phyloP scores from a whole-genome alignment of 2,797 vertebrate species.

The Hemibagrus guttatus region DNA sequence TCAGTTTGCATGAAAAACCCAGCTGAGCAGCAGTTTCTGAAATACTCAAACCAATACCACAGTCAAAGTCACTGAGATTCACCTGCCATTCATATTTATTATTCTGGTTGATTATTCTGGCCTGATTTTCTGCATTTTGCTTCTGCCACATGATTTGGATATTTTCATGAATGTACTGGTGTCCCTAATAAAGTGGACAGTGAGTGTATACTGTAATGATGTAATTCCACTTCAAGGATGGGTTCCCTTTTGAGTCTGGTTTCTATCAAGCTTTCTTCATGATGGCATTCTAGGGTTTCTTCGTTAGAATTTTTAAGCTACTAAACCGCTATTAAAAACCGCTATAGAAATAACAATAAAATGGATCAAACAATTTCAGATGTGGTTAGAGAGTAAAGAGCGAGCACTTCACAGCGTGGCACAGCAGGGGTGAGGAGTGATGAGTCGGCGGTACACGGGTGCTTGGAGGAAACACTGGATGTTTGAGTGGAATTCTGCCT shows the following conservation, averaged over 20 bases:
- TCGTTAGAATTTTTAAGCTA: neutral
- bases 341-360: neutral
- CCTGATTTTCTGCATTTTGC: neutral
- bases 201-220: neutral
- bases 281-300: neutral
- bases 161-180: neutral
- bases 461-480: conserved; percentile 75
- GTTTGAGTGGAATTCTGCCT: conserved; percentile 79
- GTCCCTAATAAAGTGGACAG: neutral
- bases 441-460: conserved; percentile 60
- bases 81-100: neutral
- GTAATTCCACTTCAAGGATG: neutral
- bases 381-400: neutral
- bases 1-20: neutral
- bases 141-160: neutral
- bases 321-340: neutral
- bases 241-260: neutral
- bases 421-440: conserved; percentile 44
- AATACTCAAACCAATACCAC: neutral
- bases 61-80: neutral
- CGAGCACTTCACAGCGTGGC: conserved; percentile 23
- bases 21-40: neutral
- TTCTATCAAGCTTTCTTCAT: neutral
- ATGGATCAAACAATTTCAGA: neutral
- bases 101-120: neutral